Conservation (phyloP, 2,888 invertebrate species). For the Dastarcus helophoroides region DNA sequence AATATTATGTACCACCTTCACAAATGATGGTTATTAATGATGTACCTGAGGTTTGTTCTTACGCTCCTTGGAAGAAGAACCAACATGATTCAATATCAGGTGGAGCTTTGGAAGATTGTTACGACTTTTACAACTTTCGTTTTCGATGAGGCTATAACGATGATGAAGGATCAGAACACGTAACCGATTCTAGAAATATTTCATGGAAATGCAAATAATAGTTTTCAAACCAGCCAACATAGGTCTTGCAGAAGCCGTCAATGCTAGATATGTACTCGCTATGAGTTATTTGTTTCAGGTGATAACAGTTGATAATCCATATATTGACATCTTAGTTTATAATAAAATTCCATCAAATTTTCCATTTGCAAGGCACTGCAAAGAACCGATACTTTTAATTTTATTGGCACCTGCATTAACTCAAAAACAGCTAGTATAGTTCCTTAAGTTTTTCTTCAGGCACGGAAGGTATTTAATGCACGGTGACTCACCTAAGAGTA, state of each 20-base stretch:
- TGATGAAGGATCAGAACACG: constrained; percentile 49
- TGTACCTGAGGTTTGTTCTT: constrained; percentile 36
- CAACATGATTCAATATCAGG: constrained; percentile 23
- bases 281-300: constrained; percentile 41
- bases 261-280: constrained; percentile 35
- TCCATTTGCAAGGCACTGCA: constrained; percentile 33
- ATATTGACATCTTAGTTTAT: constrained; percentile 41
- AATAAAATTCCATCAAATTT: constrained; percentile 37
- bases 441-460: constrained; percentile 48
- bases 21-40: constrained; percentile 41
- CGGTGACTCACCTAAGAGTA: too few relatives aligned
- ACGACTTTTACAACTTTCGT: constrained; percentile 41
- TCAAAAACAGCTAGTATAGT: constrained; percentile 43
- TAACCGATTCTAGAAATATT: constrained; percentile 41
- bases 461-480: constrained; percentile 49
- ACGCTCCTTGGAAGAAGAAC: constrained; percentile 22
- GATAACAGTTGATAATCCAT: constrained; percentile 42
- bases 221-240: constrained; percentile 28
- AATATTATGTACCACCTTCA: constrained; percentile 39
- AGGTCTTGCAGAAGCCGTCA: constrained; percentile 21
- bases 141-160: constrained; percentile 49
- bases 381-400: constrained; percentile 45
- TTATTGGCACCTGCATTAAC: constrained; percentile 43
- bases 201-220: constrained; percentile 47
- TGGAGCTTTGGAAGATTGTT: constrained; percentile 41